phyloP scores from a whole-genome alignment of 2,113 vertebrate species.

The Callopanchax toddi region DNA sequence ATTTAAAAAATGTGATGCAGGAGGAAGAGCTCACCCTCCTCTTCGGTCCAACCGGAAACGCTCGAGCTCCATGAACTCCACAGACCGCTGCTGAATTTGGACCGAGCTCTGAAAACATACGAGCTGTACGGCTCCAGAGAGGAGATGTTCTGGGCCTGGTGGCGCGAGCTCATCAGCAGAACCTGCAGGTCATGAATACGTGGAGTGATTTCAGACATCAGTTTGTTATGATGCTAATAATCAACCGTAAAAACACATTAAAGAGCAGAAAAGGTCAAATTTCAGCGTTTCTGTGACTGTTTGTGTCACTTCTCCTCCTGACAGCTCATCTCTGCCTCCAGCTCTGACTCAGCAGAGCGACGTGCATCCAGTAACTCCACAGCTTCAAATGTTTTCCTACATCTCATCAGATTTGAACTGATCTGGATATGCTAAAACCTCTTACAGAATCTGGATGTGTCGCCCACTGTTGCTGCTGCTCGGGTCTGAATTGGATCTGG shows the following conservation, averaged over 20 bases:
- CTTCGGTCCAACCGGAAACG: constrained; percentile 59
- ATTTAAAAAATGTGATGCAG: too few relatives aligned
- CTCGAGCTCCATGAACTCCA: constrained; percentile 77
- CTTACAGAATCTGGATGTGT: constrained; percentile 50
- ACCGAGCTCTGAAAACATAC: constrained; percentile 71
- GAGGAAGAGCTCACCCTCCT: constrained; percentile 69
- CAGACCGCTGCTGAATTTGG: constrained; percentile 57
- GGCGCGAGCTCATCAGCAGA: constrained; percentile 7
- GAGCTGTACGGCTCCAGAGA: constrained; percentile 60
- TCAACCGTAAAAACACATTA: not conserved
- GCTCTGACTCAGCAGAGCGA: constrained; percentile 57
- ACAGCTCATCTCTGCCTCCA: constrained; percentile 36
- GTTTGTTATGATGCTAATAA: not conserved
- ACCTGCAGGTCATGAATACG: constrained; percentile 32
- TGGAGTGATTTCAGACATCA: not conserved
- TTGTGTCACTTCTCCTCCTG: constrained; percentile 12
- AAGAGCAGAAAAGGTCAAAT: constrained; percentile 3
- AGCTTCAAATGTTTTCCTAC: constrained; percentile 6
- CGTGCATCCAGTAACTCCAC: constrained; percentile 7
- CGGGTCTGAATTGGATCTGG: constrained; percentile 60
- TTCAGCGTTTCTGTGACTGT: not conserved
- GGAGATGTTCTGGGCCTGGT: constrained; percentile 24
- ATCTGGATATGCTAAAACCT: constrained; percentile 1
- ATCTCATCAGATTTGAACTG: not conserved
- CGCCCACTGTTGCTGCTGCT: constrained; percentile 42